Evolutionary conservation across 1,140 invertebrate species (phyloP).

Genomic region (Drosophila leontia): DNA sequence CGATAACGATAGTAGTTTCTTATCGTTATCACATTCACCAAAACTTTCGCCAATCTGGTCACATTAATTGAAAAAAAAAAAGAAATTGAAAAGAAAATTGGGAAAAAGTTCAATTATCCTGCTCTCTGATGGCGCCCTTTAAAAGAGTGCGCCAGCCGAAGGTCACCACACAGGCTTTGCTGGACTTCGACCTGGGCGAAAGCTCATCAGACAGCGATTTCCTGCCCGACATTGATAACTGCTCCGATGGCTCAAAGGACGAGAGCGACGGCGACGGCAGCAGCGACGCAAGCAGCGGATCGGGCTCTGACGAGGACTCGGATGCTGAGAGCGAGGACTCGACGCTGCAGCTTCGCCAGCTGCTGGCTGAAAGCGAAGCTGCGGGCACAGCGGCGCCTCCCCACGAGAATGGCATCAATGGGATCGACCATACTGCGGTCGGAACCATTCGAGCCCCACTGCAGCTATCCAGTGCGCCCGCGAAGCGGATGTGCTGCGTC

Average conservation of each 20-base stretch:
- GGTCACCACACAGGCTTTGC: constrained; percentile 76
- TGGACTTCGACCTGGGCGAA: constrained; percentile 90
- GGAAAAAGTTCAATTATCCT: background rate
- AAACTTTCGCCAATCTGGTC: background rate
- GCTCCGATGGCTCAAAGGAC: constrained; percentile 86
- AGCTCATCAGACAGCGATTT: constrained; percentile 98
- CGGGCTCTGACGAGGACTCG: constrained; percentile 81
- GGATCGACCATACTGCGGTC: constrained; percentile 5
- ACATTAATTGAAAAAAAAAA: constrained; percentile 4
- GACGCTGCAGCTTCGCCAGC: constrained; percentile 77
- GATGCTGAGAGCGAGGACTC: constrained; percentile 75
- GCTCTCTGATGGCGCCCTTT: constrained; percentile 62
- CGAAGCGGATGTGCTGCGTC: constrained; percentile 93
- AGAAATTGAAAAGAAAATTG: background rate
- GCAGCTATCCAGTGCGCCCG: constrained; percentile 43
- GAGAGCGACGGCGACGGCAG: constrained; percentile 80
- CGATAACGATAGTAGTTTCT: constrained; percentile 4
- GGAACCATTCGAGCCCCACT: constrained; percentile 11
- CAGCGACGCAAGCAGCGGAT: constrained; percentile 80
- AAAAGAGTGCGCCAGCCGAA: constrained; percentile 77
- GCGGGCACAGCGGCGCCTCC: constrained; percentile 4
- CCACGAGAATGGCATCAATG: constrained; percentile 30
- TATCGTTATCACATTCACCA: background rate
- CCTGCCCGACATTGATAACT: constrained; percentile 93
- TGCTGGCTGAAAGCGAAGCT: constrained; percentile 53